Conservation (phyloP, 2,888 invertebrate genomes). For the Steinernema carpocapsae region DNA sequence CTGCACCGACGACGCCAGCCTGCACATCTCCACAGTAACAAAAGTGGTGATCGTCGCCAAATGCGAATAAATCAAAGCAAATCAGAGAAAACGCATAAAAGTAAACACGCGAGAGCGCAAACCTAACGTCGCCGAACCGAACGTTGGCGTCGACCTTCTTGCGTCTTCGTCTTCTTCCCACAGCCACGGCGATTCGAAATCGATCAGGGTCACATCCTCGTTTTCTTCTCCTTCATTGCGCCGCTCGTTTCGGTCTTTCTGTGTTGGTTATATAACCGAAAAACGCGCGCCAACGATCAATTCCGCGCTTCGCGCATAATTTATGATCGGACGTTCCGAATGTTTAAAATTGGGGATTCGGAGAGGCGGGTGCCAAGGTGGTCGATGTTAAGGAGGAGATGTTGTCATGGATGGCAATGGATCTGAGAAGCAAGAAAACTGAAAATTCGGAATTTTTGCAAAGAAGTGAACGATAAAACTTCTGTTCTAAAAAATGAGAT, state of each 20-base stretch:
- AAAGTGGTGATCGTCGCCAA: background rate
- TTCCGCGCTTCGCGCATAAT: constrained; percentile 12
- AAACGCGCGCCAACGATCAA: constrained; percentile 30
- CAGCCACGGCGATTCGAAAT: constrained; percentile 21
- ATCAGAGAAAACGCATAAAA: background rate
- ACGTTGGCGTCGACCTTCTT: background rate
- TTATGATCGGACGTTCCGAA: constrained; percentile 3
- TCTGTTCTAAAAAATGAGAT: no score
- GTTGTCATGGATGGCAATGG: no score
- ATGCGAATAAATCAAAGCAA: background rate
- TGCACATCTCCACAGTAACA: background rate
- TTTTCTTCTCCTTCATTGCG: background rate
- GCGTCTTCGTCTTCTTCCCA: constrained; percentile 3
- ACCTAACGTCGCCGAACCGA: background rate
- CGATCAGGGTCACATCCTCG: constrained; percentile 18
- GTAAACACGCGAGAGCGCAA: background rate
- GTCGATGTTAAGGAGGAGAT: no score
- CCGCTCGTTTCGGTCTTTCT: background rate
- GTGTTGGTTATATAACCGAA: constrained; percentile 30
- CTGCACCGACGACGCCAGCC: background rate
- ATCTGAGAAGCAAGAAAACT: no score
- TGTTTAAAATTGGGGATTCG: background rate
- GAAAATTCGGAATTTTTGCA: no score
- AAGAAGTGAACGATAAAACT: no score
- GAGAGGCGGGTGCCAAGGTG: background rate